phyloP scores from a whole-genome alignment of 2,113 vertebrate genomes.

The Lucifuga dentata region DNA sequence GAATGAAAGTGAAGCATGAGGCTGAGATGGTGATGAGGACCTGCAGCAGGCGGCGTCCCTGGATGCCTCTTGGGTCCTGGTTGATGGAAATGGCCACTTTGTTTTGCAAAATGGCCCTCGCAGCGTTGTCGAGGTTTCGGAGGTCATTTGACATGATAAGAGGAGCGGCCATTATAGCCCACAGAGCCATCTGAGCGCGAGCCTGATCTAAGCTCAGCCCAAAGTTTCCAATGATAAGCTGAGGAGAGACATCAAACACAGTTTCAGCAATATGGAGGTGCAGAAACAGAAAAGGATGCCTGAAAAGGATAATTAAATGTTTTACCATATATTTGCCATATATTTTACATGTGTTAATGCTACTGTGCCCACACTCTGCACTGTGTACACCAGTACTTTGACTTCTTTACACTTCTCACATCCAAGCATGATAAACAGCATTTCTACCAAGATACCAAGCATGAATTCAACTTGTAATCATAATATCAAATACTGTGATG shows the following conservation, averaged over 20 bases:
- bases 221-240: constrained; percentile 92
- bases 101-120: constrained; percentile 87
- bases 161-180: constrained; percentile 89
- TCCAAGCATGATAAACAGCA: constrained; percentile 63
- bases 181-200: constrained; percentile 90
- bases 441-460: constrained; percentile 62
- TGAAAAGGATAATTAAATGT: too few species aligned
- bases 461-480: constrained; percentile 25
- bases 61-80: constrained; percentile 89
- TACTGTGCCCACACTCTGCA: constrained; percentile 41
- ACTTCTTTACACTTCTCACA: constrained; percentile 50
- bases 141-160: constrained; percentile 93
- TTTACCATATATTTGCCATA: not conserved
- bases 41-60: constrained; percentile 87
- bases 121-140: constrained; percentile 79
- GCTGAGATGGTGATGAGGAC: constrained; percentile 63
- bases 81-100: constrained; percentile 87
- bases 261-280: too few species aligned
- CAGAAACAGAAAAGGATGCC: too few species aligned
- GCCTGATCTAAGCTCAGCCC: constrained; percentile 90
- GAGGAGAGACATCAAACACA: constrained; percentile 11
- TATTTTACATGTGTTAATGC: constrained; percentile 43
- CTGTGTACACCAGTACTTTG: constrained; percentile 36
- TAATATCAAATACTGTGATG: constrained; percentile 38
- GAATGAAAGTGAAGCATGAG: not conserved